Evolutionary conservation across 1,140 invertebrate genomes (phyloP).

Genomic region (Halesus radiatus): DNA sequence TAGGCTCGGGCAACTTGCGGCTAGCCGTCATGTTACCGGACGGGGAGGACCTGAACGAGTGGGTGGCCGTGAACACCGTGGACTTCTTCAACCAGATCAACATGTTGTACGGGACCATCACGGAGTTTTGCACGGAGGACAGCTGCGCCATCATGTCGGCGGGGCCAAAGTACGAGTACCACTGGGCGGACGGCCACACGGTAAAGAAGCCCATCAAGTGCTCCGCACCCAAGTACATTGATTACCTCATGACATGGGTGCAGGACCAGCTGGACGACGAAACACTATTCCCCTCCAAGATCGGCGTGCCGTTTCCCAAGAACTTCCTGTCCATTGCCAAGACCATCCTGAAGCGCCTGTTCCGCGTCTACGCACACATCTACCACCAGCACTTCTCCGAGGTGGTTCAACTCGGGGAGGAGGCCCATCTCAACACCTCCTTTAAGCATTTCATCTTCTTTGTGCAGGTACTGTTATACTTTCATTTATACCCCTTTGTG

Average conservation of each 20-base stretch:
- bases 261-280: slow-evolving; percentile 99
- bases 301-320: slow-evolving; percentile 98
- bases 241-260: slow-evolving; percentile 99
- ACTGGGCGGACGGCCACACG: slow-evolving; percentile 98
- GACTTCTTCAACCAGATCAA: slow-evolving; percentile 99
- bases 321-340: slow-evolving; percentile 98
- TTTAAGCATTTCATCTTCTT: slow-evolving; percentile 99
- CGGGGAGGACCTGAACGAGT: slow-evolving; percentile 99
- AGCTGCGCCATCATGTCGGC: slow-evolving; percentile 98
- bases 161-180: slow-evolving; percentile 99
- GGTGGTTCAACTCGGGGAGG: slow-evolving; percentile 97
- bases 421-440: slow-evolving; percentile 99
- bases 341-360: slow-evolving; percentile 97
- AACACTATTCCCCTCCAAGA: slow-evolving; percentile 98
- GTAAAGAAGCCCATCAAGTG: slow-evolving; percentile 99
- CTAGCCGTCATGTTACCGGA: slow-evolving; percentile 97
- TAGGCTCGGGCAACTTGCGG: slow-evolving; percentile 96
- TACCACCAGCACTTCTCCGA: slow-evolving; percentile 99
- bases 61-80: slow-evolving; percentile 99
- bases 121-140: slow-evolving; percentile 98
- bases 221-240: slow-evolving; percentile 99
- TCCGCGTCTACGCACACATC: slow-evolving; percentile 99
- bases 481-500: too few species aligned
- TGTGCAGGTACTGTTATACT: slow-evolving; percentile 87
- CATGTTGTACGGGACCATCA: slow-evolving; percentile 99